These are phyloP conservation scores for Ennomos quercinarius DNA, from an alignment of 2,888 invertebrate genomes.

Conservation along the genomic window DNA sequence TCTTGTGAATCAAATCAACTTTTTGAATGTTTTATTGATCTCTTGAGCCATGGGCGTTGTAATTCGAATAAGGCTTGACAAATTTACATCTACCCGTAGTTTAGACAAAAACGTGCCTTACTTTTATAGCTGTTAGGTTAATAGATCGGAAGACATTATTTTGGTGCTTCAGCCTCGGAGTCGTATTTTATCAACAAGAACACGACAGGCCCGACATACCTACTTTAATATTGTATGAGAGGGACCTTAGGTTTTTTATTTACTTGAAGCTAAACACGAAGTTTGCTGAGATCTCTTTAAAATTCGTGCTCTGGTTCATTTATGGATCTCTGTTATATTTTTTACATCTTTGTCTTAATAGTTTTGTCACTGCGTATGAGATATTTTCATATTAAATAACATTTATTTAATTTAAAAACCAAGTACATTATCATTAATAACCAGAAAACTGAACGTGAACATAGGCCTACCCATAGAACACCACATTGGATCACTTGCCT, in stretches of 20 bases:
- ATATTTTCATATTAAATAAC: no score
- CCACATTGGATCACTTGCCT: no score
- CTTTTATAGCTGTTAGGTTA: slow-evolving; percentile 1
- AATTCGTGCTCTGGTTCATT: slow-evolving; percentile 7
- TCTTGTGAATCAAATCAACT: slow-evolving; percentile 67
- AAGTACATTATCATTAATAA: no score
- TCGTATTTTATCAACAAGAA: slow-evolving; percentile 58
- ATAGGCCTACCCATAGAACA: no score
- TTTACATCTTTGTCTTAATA: no score
- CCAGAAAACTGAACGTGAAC: no score
- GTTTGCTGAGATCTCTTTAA: slow-evolving; percentile 13
- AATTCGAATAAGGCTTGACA: slow-evolving; percentile 63
- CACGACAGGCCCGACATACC: slow-evolving; percentile 50
- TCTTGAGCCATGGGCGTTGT: slow-evolving; percentile 59
- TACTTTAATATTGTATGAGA: slow-evolving; percentile 61
- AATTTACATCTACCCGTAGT: slow-evolving; percentile 23
- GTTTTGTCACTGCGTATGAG: no score
- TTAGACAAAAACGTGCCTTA: slow-evolving; percentile 38
- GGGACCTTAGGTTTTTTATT: slow-evolving; percentile 44
- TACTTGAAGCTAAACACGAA: slow-evolving; percentile 43
- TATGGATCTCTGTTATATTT: not conserved
- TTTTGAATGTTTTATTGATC: slow-evolving; percentile 71
- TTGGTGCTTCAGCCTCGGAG: slow-evolving; percentile 38
- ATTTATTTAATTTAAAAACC: no score
- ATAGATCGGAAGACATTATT: slow-evolving; percentile 13